Conservation (phyloP, 2,797 vertebrate genomes). For the Hafferia zeledoni region DNA sequence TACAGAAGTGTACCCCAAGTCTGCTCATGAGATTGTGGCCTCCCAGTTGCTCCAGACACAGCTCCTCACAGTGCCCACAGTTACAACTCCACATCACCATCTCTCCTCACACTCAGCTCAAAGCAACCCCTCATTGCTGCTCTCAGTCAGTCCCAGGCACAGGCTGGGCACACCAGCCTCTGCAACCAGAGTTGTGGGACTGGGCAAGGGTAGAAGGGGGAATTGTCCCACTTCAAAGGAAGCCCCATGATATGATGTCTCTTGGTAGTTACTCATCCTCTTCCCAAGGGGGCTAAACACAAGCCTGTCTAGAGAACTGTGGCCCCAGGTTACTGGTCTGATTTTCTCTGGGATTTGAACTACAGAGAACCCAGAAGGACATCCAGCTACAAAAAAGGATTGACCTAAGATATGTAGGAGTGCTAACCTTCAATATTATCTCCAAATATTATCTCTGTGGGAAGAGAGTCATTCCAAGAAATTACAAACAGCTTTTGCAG, state of each 20-base stretch:
- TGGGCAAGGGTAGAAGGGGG: accelerated
- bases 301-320: background rate
- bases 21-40: background rate
- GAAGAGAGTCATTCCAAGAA: background rate
- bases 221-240: background rate
- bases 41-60: background rate
- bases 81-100: background rate
- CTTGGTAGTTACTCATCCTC: background rate
- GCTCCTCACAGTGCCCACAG: background rate
- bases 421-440: background rate
- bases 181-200: background rate
- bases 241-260: background rate
- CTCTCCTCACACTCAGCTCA: background rate
- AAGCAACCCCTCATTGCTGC: background rate
- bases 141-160: background rate
- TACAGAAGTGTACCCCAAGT: background rate
- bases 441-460: background rate
- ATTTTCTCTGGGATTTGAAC: background rate
- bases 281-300: background rate
- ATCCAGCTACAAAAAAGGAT: background rate
- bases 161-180: background rate
- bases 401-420: background rate
- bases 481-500: background rate
- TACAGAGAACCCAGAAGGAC: background rate
- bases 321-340: background rate